Conservation (phyloP, 1,140 invertebrate genomes). For the Apis dorsata region DNA sequence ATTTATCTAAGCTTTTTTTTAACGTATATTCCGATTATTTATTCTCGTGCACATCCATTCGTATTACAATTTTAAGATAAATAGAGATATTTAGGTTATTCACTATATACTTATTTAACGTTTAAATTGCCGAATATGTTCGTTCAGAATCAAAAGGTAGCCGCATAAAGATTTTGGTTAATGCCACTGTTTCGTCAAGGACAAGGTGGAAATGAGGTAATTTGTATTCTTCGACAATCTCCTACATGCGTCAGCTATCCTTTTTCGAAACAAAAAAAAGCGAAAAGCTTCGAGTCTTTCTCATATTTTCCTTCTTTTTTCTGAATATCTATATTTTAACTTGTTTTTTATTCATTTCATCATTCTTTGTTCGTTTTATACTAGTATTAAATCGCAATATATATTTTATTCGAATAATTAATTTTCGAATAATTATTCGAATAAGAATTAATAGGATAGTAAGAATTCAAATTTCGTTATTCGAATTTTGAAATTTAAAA, state of each 20-base stretch:
- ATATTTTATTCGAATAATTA: too few species aligned
- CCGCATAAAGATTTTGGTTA: slow-evolving; percentile 59
- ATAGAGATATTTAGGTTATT: slow-evolving; percentile 50
- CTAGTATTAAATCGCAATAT: not conserved
- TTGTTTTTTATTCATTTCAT: not conserved
- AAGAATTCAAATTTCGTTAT: not conserved
- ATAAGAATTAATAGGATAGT: not conserved
- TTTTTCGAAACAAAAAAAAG: slow-evolving; percentile 37
- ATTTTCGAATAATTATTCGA: not conserved
- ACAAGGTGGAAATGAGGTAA: slow-evolving; percentile 58
- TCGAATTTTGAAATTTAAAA: not conserved
- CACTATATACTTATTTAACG: slow-evolving; percentile 1
- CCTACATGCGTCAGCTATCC: slow-evolving; percentile 33
- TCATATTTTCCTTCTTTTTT: not conserved
- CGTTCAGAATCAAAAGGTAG: slow-evolving; percentile 24
- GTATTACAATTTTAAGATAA: slow-evolving; percentile 47
- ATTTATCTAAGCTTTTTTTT: not conserved
- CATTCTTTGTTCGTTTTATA: not conserved
- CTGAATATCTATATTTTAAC: not conserved
- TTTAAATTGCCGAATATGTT: not conserved
- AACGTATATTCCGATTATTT: slow-evolving; percentile 42
- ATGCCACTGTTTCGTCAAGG: slow-evolving; percentile 55
- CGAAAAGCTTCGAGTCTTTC: slow-evolving; percentile 10
- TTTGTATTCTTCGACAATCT: slow-evolving; percentile 59
- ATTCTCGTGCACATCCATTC: slow-evolving; percentile 14